Conservation (phyloP, 2,797 vertebrate genomes). For the Ceryle rudis region DNA sequence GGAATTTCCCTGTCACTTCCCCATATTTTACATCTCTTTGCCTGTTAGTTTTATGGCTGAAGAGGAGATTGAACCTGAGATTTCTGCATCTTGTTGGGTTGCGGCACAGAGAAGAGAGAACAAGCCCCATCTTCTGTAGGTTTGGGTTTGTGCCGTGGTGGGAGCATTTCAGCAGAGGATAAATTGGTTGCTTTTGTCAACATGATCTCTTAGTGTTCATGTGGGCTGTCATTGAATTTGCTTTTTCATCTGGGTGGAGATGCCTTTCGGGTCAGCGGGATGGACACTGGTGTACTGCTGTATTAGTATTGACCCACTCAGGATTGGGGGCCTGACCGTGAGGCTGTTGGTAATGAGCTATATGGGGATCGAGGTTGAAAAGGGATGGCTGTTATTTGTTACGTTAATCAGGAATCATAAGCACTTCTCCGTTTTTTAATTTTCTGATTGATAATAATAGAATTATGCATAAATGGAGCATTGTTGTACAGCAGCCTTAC, state of each 20-base stretch:
- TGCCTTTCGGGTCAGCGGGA: neutral
- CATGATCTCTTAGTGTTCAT: rapidly evolving
- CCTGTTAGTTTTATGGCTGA: neutral
- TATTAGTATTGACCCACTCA: rapidly evolving
- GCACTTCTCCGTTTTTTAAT: neutral
- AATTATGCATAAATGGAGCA: neutral
- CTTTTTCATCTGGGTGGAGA: neutral
- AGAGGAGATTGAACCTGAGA: neutral
- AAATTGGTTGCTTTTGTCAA: neutral
- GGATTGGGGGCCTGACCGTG: neutral
- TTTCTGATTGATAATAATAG: conserved; percentile 32
- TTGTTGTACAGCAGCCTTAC: neutral
- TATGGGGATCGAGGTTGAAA: rapidly evolving
- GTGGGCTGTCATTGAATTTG: rapidly evolving
- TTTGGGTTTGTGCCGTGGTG: neutral
- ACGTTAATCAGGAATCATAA: neutral
- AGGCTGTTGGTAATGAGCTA: neutral
- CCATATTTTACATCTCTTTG: neutral
- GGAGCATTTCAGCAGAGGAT: neutral
- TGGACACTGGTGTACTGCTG: neutral
- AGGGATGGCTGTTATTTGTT: neutral
- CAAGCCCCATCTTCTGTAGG: rapidly evolving
- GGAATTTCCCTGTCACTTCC: neutral
- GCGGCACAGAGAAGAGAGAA: rapidly evolving
- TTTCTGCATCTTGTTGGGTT: neutral